Evolutionary conservation across 2,797 vertebrate genomes (phyloP).

Genomic region (Sandelia bainsii): DNA sequence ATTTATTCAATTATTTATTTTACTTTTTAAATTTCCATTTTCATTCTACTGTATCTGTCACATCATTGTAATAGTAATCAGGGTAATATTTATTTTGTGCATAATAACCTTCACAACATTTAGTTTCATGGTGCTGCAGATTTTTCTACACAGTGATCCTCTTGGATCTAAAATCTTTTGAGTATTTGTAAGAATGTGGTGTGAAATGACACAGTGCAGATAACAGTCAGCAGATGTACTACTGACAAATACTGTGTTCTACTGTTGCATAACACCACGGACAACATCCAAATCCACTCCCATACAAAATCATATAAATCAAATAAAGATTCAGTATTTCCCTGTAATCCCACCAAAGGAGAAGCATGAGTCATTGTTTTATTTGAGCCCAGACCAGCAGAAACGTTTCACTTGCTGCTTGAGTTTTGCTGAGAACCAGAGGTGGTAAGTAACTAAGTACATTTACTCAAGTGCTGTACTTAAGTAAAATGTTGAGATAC

Average conservation of each 20-base stretch:
- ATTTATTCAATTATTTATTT: background rate
- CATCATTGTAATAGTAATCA: too few relatives aligned
- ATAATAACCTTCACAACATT: conserved; percentile 11
- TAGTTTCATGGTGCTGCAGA: background rate
- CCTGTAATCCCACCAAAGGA: conserved; percentile 35
- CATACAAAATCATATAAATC: conserved; percentile 35
- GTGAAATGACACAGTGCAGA: conserved; percentile 34
- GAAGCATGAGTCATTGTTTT: conserved; percentile 24
- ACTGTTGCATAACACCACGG: conserved; percentile 36
- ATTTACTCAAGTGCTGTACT: too few relatives aligned
- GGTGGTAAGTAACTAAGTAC: too few relatives aligned
- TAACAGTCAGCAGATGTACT: conserved; percentile 66
- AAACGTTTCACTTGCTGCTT: conserved; percentile 19
- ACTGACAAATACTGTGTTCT: conserved; percentile 10
- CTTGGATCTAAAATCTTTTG: conserved; percentile 14
- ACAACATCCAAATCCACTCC: conserved; percentile 27
- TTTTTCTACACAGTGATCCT: conserved; percentile 15
- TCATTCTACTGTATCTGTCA: conserved; percentile 9
- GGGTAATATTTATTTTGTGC: background rate
- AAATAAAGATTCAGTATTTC: conserved; percentile 33
- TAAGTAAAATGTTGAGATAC: too few relatives aligned
- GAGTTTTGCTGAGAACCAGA: background rate
- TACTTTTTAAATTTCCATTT: too few relatives aligned
- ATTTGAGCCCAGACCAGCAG: conserved; percentile 13
- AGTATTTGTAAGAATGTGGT: conserved; percentile 42